A percentile compares a stretch with the other conserved stretches of the same genome.
phyloP scores from a whole-genome alignment of 2,797 vertebrate species.

The Sebastes itinus region DNA sequence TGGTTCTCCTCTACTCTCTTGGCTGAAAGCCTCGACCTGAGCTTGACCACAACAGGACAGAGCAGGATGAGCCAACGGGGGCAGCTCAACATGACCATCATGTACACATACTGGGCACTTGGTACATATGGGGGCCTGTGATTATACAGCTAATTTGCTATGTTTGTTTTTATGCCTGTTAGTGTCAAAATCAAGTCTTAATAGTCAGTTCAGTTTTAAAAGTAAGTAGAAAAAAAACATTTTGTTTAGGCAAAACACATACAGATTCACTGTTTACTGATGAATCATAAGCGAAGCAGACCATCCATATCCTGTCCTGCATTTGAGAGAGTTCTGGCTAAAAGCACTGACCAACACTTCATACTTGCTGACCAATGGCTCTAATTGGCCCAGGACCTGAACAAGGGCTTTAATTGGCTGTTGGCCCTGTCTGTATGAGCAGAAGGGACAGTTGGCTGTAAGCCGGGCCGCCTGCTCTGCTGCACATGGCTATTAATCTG shows the following conservation, averaged over 20 bases:
- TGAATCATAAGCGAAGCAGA: background rate
- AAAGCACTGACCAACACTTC: conserved; percentile 34
- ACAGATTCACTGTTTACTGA: background rate
- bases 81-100: conserved; percentile 26
- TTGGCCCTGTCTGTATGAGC: conserved; percentile 60
- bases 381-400: conserved; percentile 70
- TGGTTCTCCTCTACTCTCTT: conserved; percentile 54
- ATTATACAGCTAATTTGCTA: background rate
- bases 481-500: conserved; percentile 72
- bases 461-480: conserved; percentile 66
- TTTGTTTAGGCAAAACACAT: background rate
- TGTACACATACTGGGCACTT: conserved; percentile 1
- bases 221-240: background rate
- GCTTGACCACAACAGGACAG: conserved; percentile 42
- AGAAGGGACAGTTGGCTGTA: conserved; percentile 71
- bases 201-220: background rate
- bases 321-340: background rate
- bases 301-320: background rate
- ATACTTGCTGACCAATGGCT: conserved; percentile 52
- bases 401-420: conserved; percentile 71
- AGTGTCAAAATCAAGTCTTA: background rate
- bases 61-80: conserved; percentile 32
- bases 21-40: conserved; percentile 64
- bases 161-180: background rate
- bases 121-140: background rate